Base-by-base conservation (phyloP, 2,888 invertebrate species). In the Tinea semifulvella region DNA sequence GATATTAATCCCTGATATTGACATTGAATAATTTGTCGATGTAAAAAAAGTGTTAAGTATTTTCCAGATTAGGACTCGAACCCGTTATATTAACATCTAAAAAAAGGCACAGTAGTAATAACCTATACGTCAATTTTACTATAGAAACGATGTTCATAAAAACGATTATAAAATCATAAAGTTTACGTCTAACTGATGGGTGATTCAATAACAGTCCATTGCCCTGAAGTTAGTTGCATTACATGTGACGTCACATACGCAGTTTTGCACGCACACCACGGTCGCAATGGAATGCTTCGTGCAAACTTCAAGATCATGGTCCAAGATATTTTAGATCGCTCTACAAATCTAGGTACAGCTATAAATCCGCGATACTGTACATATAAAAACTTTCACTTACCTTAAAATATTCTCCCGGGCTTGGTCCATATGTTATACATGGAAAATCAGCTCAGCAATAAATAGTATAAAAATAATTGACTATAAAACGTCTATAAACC, bases 201-300 rank as follows among this genome's bases (percentile, higher is more conserved):
- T n/a, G n/a, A n/a, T n/a, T n/a, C n/a, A n/a, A n/a, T n/a, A n/a
- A n/a, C n/a, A n/a, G n/a, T n/a, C n/a, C n/a, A n/a, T n/a, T n/a
- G n/a, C n/a, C n/a, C n/a, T n/a, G n/a, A n/a, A n/a, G n/a, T n/a
- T n/a, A n/a, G n/a, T n/a, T n/a, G n/a, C n/a, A n/a, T n/a, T n/a
- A n/a, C n/a, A n/a, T n/a, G n/a, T n/a, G n/a, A n/a, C n/a, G 51
- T 48, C 57, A 68, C 65, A 63, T 65, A 58, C 54, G 68, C 57
- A 61, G 53, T 56, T 57, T 68, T 72, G 68, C 61, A 68, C 54
- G 54, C 65, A 61, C 71, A 64, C 58, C 56, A 62, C 65, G 64
- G 7, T 31, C n/a, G n/a, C n/a, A n/a, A n/a, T n/a, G 70, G 69
- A 74, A 70, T 76, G 77, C 73, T 68, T 53, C 57, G 54, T 53